Percentiles rank a stretch among this genome's conserved stretches.
Conservation (phyloP, 2,888 invertebrate species). For the Drosophila anomalata region DNA sequence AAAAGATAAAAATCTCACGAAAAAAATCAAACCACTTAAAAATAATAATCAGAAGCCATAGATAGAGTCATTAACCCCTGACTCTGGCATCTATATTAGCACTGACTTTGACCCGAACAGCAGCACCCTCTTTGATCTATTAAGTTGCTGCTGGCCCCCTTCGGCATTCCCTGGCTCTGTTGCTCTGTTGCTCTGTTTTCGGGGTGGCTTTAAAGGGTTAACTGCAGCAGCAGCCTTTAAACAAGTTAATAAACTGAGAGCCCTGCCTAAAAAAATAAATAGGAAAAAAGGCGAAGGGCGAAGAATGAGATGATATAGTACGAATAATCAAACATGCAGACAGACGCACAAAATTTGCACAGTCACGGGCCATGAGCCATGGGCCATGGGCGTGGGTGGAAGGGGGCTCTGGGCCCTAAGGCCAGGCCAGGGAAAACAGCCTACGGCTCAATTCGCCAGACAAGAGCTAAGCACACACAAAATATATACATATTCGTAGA, state of each 20-base stretch:
- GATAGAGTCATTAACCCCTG: constrained; percentile 2
- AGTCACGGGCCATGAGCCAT: constrained; percentile 45
- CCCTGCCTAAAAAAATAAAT: constrained; percentile 42
- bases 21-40: background rate
- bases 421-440: constrained; percentile 34
- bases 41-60: background rate
- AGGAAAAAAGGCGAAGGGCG: constrained; percentile 14
- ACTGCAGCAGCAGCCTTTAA: constrained; percentile 53
- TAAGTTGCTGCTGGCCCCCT: background rate
- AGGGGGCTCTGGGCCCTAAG: background rate
- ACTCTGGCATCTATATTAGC: background rate
- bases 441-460: constrained; percentile 77
- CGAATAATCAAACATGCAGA: constrained; percentile 71
- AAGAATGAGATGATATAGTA: constrained; percentile 67
- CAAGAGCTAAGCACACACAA: constrained; percentile 55
- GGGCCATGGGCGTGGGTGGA: background rate
- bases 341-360: constrained; percentile 69
- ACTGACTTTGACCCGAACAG: background rate
- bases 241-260: constrained; percentile 69
- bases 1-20: background rate
- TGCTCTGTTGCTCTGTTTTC: background rate
- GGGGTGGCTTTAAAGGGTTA: constrained; percentile 59
- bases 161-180: background rate
- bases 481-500: constrained; percentile 1
- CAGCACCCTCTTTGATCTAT: background rate